A percentile compares a stretch with the other conserved stretches of the same genome.
Conservation (phyloP, 2,113 vertebrate genomes). For the Potamarius usumacintae region DNA sequence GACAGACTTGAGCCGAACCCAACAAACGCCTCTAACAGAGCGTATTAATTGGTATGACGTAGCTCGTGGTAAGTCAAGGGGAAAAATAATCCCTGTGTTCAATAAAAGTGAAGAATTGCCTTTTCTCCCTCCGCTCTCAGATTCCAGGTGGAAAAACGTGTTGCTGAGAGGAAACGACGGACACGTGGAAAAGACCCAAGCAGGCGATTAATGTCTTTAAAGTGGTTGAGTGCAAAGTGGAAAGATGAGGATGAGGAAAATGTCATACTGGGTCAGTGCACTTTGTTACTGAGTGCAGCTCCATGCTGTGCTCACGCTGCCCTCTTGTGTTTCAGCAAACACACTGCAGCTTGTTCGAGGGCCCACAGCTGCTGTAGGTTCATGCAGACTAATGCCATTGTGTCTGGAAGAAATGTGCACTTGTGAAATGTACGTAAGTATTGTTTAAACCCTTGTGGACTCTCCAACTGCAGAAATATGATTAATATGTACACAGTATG, state of each 20-base stretch:
- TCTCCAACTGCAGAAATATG: neutral
- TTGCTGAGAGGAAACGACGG: neutral
- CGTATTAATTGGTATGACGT: conserved; percentile 36
- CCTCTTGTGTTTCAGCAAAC: conserved; percentile 45
- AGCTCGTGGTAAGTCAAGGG: conserved; percentile 37
- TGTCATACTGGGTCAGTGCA: conserved; percentile 2
- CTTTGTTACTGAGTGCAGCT: neutral
- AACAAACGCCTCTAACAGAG: conserved; percentile 43
- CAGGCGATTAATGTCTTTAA: conserved; percentile 23
- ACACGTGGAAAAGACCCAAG: conserved; percentile 35
- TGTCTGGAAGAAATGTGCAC: neutral
- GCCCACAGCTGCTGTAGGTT: neutral
- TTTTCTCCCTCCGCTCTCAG: conserved; percentile 5
- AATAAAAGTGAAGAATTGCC: conserved; percentile 38
- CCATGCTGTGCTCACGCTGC: conserved; percentile 13
- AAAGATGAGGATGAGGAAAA: conserved; percentile 26
- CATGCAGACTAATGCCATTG: neutral
- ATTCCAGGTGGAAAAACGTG: conserved; percentile 46
- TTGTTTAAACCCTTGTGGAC: neutral
- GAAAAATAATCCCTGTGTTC: conserved; percentile 25
- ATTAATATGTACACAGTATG: neutral
- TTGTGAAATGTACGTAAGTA: neutral
- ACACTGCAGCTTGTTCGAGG: neutral
- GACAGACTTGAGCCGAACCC: conserved; percentile 3
- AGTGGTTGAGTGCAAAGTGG: conserved; percentile 32